A percentile compares a stretch with the other conserved stretches of the same genome.
These are phyloP conservation scores for Pyrocephalus nanus DNA, from an alignment of 2,797 vertebrate genomes.

Conservation along the genomic window DNA sequence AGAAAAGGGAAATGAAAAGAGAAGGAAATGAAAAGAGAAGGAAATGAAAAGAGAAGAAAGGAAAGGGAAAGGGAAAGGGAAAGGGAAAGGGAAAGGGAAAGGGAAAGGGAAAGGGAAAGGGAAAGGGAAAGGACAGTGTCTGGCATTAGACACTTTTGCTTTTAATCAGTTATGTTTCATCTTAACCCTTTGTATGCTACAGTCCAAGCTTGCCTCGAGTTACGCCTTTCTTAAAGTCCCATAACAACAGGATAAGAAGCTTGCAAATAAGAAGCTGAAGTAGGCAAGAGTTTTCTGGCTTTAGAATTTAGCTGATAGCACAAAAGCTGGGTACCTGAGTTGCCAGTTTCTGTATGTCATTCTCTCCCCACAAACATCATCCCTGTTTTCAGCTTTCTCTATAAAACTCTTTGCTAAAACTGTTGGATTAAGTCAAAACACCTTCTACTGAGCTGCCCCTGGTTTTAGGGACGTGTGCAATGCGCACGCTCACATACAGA, in stretches of 20 bases:
- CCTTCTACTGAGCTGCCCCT: not conserved
- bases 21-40: too few relatives aligned
- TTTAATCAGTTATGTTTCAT: not conserved
- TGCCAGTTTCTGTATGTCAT: not conserved
- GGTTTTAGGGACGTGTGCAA: not conserved
- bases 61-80: not conserved
- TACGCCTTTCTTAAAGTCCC: not conserved
- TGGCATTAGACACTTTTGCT: not conserved
- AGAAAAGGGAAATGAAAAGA: too few relatives aligned
- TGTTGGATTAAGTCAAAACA: not conserved
- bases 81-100: not conserved
- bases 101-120: not conserved
- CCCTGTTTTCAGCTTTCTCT: not conserved
- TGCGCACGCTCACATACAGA: not conserved
- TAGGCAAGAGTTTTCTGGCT: not conserved
- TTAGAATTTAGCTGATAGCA: not conserved
- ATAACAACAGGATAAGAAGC: not conserved
- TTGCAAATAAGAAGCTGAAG: not conserved
- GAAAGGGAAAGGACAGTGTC: not conserved
- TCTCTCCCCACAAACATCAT: not conserved
- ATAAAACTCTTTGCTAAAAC: not conserved
- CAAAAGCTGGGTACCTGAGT: not conserved
- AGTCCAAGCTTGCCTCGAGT: not conserved
- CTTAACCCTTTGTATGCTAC: not conserved
- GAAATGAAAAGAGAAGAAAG: too few relatives aligned